phyloP scores from a whole-genome alignment of 2,888 invertebrate genomes.

The Rhimphoctona megacephalus region DNA sequence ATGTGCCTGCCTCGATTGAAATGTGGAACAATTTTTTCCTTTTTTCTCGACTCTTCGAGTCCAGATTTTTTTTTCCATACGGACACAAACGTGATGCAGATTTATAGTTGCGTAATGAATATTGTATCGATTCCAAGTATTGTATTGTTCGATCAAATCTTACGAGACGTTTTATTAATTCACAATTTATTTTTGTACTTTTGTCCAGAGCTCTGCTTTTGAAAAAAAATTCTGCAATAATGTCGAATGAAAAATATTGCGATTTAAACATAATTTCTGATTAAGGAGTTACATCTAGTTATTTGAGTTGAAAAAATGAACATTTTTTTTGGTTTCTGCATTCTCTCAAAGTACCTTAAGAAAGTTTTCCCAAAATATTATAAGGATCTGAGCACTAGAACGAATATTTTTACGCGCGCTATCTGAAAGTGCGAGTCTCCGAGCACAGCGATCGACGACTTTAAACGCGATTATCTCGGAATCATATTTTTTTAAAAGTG shows the following conservation, averaged over 20 bases:
- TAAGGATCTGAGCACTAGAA: no score
- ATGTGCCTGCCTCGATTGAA: constrained; percentile 1
- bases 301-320: no score
- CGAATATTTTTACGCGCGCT: no score
- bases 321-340: no score
- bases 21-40: constrained; percentile 19
- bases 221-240: not conserved
- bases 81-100: not conserved
- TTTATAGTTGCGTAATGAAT: constrained; percentile 8
- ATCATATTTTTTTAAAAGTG: no score
- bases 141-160: constrained; percentile 3
- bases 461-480: no score
- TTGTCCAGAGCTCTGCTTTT: not conserved
- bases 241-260: not conserved
- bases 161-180: not conserved
- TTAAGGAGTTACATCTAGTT: no score
- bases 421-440: no score
- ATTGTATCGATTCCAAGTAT: not conserved
- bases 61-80: not conserved
- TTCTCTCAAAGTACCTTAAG: no score
- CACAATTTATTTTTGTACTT: not conserved
- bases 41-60: not conserved
- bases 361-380: no score
- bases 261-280: not conserved
- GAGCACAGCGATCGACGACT: no score